These are phyloP conservation scores for Drosophila virilis DNA, from an alignment of 1,140 invertebrate genomes.

Conservation along the genomic window DNA sequence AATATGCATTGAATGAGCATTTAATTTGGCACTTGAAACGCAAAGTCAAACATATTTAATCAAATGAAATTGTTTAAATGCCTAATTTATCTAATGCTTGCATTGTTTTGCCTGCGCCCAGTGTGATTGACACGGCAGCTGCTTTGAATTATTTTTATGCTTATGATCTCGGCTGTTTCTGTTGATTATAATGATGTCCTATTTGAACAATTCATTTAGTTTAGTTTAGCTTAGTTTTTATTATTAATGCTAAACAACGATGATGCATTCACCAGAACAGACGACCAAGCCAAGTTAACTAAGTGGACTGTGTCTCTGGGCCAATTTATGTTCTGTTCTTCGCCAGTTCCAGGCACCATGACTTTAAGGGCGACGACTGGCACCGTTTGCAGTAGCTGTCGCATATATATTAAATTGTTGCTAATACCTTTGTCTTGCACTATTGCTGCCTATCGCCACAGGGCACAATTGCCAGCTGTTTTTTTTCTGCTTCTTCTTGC, in stretches of 20 bases:
- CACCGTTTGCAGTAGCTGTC: neutral
- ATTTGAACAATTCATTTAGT: conserved; percentile 40
- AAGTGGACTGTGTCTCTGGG: neutral
- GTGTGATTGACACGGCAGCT: conserved; percentile 70
- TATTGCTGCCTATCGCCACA: conserved; percentile 14
- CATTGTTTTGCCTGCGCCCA: conserved; percentile 43
- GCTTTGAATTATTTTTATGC: conserved; percentile 45
- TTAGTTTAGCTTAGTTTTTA: neutral
- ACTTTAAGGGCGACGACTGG: conserved; percentile 21
- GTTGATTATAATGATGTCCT: conserved; percentile 51
- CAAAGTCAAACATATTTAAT: conserved; percentile 41
- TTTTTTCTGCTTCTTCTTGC: neutral
- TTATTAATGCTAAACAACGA: neutral
- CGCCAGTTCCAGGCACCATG: conserved; percentile 17
- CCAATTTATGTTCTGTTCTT: conserved; percentile 12
- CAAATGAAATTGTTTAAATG: conserved; percentile 62
- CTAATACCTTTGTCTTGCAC: neutral
- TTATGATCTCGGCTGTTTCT: conserved; percentile 1
- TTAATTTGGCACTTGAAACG: conserved; percentile 42
- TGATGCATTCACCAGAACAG: conserved; percentile 21
- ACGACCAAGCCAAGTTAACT: conserved; percentile 1
- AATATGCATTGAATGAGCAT: conserved; percentile 34
- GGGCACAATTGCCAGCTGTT: conserved; percentile 50
- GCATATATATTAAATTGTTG: neutral
- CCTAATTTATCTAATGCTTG: conserved; percentile 57